Conservation (phyloP, 2,797 vertebrate genomes). For the Erithacus rubecula region DNA sequence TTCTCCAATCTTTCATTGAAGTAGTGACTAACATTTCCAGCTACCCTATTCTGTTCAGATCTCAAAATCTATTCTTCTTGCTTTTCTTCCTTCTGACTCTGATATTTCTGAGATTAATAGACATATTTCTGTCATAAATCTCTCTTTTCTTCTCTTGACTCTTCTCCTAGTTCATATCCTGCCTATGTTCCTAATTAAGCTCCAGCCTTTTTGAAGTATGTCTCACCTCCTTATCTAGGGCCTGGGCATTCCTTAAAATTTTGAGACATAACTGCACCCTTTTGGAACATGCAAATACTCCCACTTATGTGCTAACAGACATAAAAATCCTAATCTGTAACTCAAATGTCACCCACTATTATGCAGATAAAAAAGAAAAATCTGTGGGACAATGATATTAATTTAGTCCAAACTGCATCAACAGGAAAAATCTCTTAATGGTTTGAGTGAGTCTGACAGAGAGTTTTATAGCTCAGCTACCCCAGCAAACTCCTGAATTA, state of each 20-base stretch:
- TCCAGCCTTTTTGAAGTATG: background rate
- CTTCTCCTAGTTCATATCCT: background rate
- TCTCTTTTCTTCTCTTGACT: background rate
- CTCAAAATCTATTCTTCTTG: background rate
- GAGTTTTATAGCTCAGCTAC: background rate
- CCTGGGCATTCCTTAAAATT: background rate
- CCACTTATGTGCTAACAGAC: background rate
- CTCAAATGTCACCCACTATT: background rate
- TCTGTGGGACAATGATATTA: background rate
- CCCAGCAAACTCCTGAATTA: background rate
- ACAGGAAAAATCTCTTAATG: background rate
- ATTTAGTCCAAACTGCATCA: background rate
- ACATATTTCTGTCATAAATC: background rate
- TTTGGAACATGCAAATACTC: background rate
- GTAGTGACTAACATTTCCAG: background rate
- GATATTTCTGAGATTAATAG: background rate
- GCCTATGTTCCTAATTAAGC: background rate
- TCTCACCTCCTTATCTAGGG: background rate
- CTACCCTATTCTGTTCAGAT: background rate
- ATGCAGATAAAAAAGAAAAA: background rate
- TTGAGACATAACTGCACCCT: accelerated
- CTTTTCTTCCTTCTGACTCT: background rate
- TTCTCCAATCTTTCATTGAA: background rate
- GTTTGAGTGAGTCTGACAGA: background rate
- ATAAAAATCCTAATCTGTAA: background rate